phyloP scores from a whole-genome alignment of 2,113 vertebrate genomes.

The Malaclemys terrapin region DNA sequence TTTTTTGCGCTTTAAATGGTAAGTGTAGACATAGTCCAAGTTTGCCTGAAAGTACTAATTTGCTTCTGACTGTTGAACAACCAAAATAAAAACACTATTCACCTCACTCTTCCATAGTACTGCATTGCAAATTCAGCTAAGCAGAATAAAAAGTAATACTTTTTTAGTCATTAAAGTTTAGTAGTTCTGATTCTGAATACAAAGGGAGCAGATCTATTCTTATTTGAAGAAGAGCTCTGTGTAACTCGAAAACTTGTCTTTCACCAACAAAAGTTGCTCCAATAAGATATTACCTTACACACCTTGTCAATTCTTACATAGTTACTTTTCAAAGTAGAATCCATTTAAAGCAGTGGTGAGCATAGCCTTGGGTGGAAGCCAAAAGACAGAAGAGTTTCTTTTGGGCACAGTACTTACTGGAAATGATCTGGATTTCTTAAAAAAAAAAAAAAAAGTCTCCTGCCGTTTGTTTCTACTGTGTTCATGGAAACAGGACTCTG shows the following conservation, averaged over 20 bases:
- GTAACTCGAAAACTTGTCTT: not conserved
- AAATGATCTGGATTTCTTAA: not conserved
- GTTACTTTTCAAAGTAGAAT: not conserved
- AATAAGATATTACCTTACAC: too few species aligned
- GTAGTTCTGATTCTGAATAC: not conserved
- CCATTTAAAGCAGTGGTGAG: not conserved
- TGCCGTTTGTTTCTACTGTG: not conserved
- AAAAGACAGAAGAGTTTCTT: slow-evolving; percentile 31
- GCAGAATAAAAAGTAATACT: not conserved
- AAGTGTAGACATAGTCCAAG: not conserved
- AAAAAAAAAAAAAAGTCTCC: not conserved
- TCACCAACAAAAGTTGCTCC: too few species aligned
- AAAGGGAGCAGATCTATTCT: not conserved
- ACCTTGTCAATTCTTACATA: not conserved
- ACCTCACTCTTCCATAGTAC: rapidly evolving
- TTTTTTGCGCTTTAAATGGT: too few species aligned
- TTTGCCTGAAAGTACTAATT: not conserved
- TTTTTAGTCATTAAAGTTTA: not conserved
- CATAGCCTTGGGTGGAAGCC: slow-evolving; percentile 10
- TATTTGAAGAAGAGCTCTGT: too few species aligned
- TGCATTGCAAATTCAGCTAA: not conserved
- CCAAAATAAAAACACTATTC: not conserved
- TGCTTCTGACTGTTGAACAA: not conserved
- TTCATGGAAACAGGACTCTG: too few species aligned
- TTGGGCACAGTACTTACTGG: not conserved